Conservation (phyloP, 2,113 vertebrate species). For the Monopterus albus region DNA sequence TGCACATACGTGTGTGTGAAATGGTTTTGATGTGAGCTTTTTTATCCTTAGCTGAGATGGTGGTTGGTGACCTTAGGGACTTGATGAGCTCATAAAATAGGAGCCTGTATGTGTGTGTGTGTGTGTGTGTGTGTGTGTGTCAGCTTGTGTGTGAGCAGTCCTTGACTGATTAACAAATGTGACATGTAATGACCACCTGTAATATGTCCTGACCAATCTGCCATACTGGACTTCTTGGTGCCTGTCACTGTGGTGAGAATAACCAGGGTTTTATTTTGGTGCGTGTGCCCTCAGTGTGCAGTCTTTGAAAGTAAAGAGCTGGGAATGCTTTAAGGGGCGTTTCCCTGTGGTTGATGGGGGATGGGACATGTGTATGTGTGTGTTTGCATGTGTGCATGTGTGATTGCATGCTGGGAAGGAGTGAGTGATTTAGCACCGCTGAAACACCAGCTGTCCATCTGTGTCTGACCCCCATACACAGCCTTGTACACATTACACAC, state of each 20-base stretch:
- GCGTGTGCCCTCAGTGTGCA: slow-evolving; percentile 63
- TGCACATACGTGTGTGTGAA: slow-evolving; percentile 60
- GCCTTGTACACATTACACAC: slow-evolving; percentile 66
- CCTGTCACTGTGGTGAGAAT: slow-evolving; percentile 40
- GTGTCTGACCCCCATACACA: slow-evolving; percentile 82
- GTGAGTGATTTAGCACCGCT: slow-evolving; percentile 98
- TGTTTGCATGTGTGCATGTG: slow-evolving; percentile 49
- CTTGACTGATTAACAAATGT: slow-evolving; percentile 67
- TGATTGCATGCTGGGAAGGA: slow-evolving; percentile 80
- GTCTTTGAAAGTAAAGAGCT: slow-evolving; percentile 59
- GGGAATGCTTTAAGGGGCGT: slow-evolving; percentile 78
- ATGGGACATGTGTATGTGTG: slow-evolving; percentile 60
- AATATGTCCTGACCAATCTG: slow-evolving; percentile 49
- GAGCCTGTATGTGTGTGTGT: slow-evolving; percentile 56
- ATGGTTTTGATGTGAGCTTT: slow-evolving; percentile 76
- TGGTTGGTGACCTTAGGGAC: slow-evolving; percentile 82
- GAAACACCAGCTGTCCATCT: slow-evolving; percentile 99
- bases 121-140: slow-evolving; percentile 42
- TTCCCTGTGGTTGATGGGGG: slow-evolving; percentile 72
- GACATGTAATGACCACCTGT: slow-evolving; percentile 64
- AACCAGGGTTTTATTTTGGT: slow-evolving; percentile 55
- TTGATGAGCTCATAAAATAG: slow-evolving; percentile 84
- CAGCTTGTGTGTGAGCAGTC: slow-evolving; percentile 32
- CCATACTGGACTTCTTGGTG: slow-evolving; percentile 44
- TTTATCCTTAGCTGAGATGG: slow-evolving; percentile 77